A percentile compares a stretch with the other conserved stretches of the same genome.
phyloP scores from a whole-genome alignment of 2,888 invertebrate genomes.

The Blera fallax region DNA sequence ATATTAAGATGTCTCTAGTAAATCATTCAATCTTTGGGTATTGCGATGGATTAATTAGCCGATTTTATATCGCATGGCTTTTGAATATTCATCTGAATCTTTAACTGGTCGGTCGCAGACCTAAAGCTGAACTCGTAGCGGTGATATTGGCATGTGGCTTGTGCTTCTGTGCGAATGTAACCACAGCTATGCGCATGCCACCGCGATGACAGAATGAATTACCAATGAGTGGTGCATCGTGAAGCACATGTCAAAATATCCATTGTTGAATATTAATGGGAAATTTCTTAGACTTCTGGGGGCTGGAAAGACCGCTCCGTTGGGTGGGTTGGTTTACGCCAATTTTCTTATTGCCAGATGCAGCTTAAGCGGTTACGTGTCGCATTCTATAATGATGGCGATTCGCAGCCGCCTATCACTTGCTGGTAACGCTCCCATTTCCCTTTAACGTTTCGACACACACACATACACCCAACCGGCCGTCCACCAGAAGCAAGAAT shows the following conservation, averaged over 20 bases:
- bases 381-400: slow-evolving; percentile 29
- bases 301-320: slow-evolving; percentile 40
- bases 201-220: slow-evolving; percentile 35
- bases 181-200: background rate
- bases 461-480: slow-evolving; percentile 15
- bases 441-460: slow-evolving; percentile 61
- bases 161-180: slow-evolving; percentile 47
- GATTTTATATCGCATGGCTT: background rate
- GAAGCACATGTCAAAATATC: slow-evolving; percentile 72
- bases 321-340: slow-evolving; percentile 56
- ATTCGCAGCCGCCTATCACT: slow-evolving; percentile 26
- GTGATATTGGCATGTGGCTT: slow-evolving; percentile 46
- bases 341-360: slow-evolving; percentile 60
- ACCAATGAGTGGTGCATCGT: slow-evolving; percentile 69
- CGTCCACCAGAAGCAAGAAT: slow-evolving; percentile 6
- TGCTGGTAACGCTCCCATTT: slow-evolving; percentile 67
- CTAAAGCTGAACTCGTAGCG: background rate
- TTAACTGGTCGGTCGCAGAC: slow-evolving; percentile 8
- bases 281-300: slow-evolving; percentile 24
- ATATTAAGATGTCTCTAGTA: slow-evolving; percentile 61
- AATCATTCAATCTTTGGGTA: slow-evolving; percentile 36
- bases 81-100: slow-evolving; percentile 17
- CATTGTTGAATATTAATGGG: slow-evolving; percentile 67
- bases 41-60: slow-evolving; percentile 38
- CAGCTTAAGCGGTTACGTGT: slow-evolving; percentile 49